Conservation (phyloP, 2,888 invertebrate genomes). For the Oscheius myriophilus region DNA sequence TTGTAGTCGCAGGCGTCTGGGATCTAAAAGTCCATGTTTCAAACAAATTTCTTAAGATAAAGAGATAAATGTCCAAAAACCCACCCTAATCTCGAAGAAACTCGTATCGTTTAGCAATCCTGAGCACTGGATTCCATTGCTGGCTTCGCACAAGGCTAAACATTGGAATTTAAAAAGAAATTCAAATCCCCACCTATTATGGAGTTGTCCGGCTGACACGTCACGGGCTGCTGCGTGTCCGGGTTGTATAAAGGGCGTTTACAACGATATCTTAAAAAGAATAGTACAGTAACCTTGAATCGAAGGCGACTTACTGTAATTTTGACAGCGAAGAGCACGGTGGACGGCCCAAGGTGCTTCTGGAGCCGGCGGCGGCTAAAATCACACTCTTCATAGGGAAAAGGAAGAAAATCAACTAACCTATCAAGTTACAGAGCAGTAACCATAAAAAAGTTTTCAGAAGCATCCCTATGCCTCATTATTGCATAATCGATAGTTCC, state of each 20-base stretch:
- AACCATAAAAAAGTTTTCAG: not conserved
- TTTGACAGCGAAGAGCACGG: not conserved
- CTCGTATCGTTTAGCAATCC: conserved; percentile 34
- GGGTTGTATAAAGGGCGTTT: conserved; percentile 36
- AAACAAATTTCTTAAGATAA: too few relatives aligned
- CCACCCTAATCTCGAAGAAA: conserved; percentile 39
- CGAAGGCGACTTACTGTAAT: conserved; percentile 1
- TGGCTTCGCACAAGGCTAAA: conserved; percentile 28
- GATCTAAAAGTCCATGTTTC: conserved; percentile 34
- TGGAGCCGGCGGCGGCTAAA: not conserved
- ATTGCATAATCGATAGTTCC: conserved; percentile 1
- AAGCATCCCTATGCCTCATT: conserved; percentile 5
- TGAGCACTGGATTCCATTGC: conserved; percentile 32
- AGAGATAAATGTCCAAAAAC: not conserved
- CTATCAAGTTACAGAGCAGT: conserved; percentile 1
- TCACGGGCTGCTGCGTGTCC: conserved; percentile 50
- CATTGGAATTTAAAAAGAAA: not conserved
- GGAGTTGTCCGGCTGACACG: conserved; percentile 58
- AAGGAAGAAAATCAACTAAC: conserved; percentile 1
- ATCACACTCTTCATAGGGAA: not conserved
- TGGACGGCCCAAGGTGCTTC: not conserved
- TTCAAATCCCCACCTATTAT: conserved; percentile 40
- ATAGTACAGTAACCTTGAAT: not conserved
- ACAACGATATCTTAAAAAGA: conserved; percentile 47
- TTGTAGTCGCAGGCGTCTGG: conserved; percentile 46